Percentiles rank a stretch among this genome's conserved stretches.
phyloP scores from a whole-genome alignment of 2,888 invertebrate genomes.

The Leucoma salicis region DNA sequence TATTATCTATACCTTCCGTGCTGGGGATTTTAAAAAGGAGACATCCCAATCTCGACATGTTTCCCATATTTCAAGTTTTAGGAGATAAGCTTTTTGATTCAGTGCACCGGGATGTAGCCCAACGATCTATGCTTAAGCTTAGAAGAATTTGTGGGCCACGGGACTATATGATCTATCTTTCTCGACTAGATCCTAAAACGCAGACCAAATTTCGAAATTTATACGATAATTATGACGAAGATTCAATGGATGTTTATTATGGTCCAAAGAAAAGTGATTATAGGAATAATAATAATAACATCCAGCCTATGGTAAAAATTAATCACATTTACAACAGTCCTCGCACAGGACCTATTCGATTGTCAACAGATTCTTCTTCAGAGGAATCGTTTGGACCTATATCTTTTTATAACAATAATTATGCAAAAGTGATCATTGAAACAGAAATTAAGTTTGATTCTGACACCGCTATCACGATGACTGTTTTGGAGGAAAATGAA shows the following conservation, averaged over 20 bases:
- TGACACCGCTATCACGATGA: slow-evolving; percentile 91
- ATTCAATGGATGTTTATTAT: slow-evolving; percentile 73
- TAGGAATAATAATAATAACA: slow-evolving; percentile 48
- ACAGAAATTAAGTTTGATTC: slow-evolving; percentile 92
- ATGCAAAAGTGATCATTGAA: slow-evolving; percentile 88
- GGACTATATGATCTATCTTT: slow-evolving; percentile 83
- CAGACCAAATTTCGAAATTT: slow-evolving; percentile 76
- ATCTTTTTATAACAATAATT: slow-evolving; percentile 66
- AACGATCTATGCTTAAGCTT: slow-evolving; percentile 87
- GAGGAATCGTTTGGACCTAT: slow-evolving; percentile 80
- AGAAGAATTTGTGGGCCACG: slow-evolving; percentile 85
- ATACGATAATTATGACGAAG: slow-evolving; percentile 72
- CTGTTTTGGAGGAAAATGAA: slow-evolving; percentile 88
- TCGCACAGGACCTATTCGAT: slow-evolving; percentile 49
- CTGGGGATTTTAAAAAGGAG: slow-evolving; percentile 80
- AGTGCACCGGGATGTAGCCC: slow-evolving; percentile 85
- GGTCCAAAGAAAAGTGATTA: slow-evolving; percentile 60
- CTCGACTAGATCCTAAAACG: slow-evolving; percentile 64
- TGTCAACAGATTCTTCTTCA: slow-evolving; percentile 78
- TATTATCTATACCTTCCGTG: slow-evolving; percentile 85
- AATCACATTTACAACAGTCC: slow-evolving; percentile 61
- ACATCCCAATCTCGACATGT: slow-evolving; percentile 71
- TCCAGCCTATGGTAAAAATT: slow-evolving; percentile 58
- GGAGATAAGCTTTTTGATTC: slow-evolving; percentile 79
- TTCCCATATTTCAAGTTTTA: slow-evolving; percentile 77